phyloP scores from a whole-genome alignment of 2,888 invertebrate genomes.

The Rotaria socialis region DNA sequence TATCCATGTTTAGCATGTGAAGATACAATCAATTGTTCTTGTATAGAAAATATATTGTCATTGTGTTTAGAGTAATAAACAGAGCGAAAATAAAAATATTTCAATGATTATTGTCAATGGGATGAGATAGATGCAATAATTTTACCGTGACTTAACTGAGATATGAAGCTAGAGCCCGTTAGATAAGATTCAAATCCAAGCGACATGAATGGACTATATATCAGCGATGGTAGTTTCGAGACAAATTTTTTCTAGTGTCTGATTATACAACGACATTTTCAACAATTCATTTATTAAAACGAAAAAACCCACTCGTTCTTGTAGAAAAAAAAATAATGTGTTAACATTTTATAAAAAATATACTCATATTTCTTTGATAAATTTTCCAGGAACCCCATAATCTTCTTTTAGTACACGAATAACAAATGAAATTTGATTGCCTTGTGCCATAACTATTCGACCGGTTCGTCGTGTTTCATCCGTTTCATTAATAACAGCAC shows the following conservation, averaged over 20 bases:
- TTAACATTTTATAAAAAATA: background rate
- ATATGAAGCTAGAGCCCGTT: too few species aligned
- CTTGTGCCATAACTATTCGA: background rate
- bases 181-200: too few species aligned
- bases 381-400: background rate
- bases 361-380: background rate
- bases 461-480: background rate
- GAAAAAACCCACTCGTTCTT: background rate
- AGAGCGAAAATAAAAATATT: background rate
- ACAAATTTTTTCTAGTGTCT: too few species aligned
- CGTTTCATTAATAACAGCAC: background rate
- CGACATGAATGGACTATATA: too few species aligned
- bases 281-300: background rate
- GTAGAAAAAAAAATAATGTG: too few species aligned
- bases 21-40: conserved; percentile 28
- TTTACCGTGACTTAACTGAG: too few species aligned
- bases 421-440: background rate
- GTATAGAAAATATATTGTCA: conserved; percentile 17
- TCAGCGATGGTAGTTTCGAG: too few species aligned
- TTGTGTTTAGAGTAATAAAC: conserved; percentile 15
- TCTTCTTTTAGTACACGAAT: conserved; percentile 8
- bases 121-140: too few species aligned
- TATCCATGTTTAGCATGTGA: conserved; percentile 33
- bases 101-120: too few species aligned
- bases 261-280: too few species aligned